Evolutionary conservation across 2,888 invertebrate species (phyloP).

Genomic region (Hartigia nigra): DNA sequence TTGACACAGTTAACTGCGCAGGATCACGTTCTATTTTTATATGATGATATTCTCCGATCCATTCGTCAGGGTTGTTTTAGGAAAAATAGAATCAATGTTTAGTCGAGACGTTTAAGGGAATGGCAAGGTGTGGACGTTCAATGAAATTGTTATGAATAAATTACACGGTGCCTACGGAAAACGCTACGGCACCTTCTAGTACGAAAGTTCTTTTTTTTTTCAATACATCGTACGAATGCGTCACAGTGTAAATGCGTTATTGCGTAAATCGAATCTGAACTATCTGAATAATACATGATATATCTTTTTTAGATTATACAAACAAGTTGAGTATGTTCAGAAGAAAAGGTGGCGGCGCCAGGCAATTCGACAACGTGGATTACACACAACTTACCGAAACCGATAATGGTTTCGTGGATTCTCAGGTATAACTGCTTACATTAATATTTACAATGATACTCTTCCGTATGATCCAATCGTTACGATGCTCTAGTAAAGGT

Average conservation of each 20-base stretch:
- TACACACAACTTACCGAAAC: constrained; percentile 69
- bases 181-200: too few species aligned
- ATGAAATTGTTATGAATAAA: neutral
- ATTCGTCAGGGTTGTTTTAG: neutral
- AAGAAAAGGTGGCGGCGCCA: constrained; percentile 68
- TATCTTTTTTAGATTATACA: constrained; percentile 62
- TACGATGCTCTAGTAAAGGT: neutral
- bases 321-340: constrained; percentile 72
- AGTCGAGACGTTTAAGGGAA: neutral
- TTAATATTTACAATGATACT: neutral
- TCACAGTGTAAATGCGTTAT: too few species aligned
- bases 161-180: neutral
- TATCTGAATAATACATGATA: neutral
- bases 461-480: neutral
- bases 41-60: neutral
- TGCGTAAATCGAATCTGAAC: neutral
- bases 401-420: constrained; percentile 78
- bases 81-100: neutral
- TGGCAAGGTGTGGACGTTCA: neutral
- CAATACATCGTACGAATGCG: too few species aligned
- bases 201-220: neutral
- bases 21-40: neutral
- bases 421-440: constrained; percentile 64
- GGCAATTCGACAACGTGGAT: constrained; percentile 71
- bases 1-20: neutral